These are phyloP conservation scores for Schrankia costaestrigalis DNA, from an alignment of 2,888 invertebrate species.

Conservation along the genomic window DNA sequence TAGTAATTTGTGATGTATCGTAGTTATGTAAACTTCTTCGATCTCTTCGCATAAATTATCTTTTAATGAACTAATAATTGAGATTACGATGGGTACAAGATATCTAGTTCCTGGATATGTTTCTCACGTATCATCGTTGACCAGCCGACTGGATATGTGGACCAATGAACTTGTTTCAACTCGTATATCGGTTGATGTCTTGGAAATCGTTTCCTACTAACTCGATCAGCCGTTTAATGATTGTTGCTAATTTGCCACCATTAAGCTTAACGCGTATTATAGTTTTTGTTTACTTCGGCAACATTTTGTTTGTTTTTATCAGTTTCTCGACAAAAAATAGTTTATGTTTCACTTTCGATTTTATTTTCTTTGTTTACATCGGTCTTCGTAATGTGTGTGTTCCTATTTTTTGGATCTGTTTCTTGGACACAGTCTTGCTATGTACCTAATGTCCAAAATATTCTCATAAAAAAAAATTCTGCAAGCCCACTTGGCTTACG, in stretches of 20 bases:
- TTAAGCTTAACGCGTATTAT: constrained; percentile 26
- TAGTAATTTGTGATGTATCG: not conserved
- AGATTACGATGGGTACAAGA: constrained; percentile 43
- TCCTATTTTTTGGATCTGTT: too few species aligned
- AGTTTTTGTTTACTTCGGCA: constrained; percentile 21
- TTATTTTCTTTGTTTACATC: constrained; percentile 21
- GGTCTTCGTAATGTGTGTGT: too few species aligned
- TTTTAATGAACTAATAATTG: constrained; percentile 23
- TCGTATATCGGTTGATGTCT: constrained; percentile 54
- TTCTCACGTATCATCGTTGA: constrained; percentile 70
- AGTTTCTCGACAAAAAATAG: constrained; percentile 6
- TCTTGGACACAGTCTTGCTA: too few species aligned
- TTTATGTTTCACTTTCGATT: constrained; percentile 26
- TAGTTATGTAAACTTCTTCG: too few species aligned
- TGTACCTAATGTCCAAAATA: too few species aligned
- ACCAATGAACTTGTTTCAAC: constrained; percentile 76
- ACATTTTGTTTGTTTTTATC: constrained; percentile 12
- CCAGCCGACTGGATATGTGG: constrained; percentile 73
- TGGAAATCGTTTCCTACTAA: constrained; percentile 77
- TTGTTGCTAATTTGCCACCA: constrained; percentile 44
- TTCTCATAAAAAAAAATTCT: too few species aligned
- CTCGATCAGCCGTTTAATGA: constrained; percentile 73
- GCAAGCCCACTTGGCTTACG: too few species aligned
- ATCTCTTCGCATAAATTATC: constrained; percentile 6
- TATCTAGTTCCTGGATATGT: constrained; percentile 64